Base-by-base conservation (phyloP, 2,113 vertebrate genomes). In the Acanthisitta chloris region DNA sequence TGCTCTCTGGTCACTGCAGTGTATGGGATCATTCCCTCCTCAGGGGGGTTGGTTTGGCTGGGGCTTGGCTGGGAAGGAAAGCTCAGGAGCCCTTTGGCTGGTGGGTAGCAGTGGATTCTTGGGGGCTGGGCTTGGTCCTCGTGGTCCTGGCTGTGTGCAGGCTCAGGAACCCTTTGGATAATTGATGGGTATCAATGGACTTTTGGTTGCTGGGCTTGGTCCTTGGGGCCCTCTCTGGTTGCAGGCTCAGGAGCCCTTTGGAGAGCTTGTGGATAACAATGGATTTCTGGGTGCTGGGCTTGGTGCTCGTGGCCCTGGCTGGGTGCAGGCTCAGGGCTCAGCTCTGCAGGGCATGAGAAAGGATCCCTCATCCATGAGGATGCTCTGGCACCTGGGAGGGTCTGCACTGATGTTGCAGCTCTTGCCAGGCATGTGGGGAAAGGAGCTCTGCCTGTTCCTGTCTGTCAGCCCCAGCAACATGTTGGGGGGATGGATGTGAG, bases 1-100 rank as follows among this genome's bases (percentile, higher is more conserved):
- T 1, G 0, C 10, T 19, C 38, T 38, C 19, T 1, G 4, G 11
- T 6, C 12, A 0, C 40, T 9, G 52, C 1, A 2, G 42, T 0
- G 0, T 7, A 4, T 2, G 48, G 51, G 61, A 4, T 24, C 17
- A 0, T 12, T 12, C 1, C 0, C 25, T 80, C 29, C 65, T 34
- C 71, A 5, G 18, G 31, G 28, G 3, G 14, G 36, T 70, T 4
- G 21, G 25, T 34, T 46, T 12, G 12, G 18, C 21, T 24, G 79
- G 62, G 34, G 25, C 18, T 67, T 20, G 29, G n/a, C 49, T 80
- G 80, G 61, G 34, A 71, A 38, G 76, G 25, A 58, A 43, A 40
- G 15, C 26, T 70, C 29, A 8, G 61, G 29, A 74, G 20, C 24
- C 43, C 34, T 61, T 54, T 23, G 59, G 21, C 15, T 43, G 66